phyloP scores from a whole-genome alignment of 2,888 invertebrate genomes.

The Thereva nobilitata region DNA sequence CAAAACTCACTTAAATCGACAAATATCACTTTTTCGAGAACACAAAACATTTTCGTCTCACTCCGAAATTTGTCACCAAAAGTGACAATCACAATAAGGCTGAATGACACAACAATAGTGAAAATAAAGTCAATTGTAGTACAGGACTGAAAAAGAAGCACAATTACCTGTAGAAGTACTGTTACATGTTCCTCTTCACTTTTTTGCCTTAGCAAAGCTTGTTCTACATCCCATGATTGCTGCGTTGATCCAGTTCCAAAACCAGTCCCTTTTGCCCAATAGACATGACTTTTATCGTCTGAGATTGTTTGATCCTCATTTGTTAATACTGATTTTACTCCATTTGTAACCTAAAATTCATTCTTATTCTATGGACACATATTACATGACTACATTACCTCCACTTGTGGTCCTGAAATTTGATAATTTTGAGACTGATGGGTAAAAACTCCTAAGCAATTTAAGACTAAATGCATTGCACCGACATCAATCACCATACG shows the following conservation, averaged over 20 bases:
- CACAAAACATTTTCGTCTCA: no score
- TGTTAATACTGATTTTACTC: conserved; percentile 45
- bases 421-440: conserved; percentile 69
- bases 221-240: conserved; percentile 96
- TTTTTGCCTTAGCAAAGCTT: conserved; percentile 84
- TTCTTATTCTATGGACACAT: conserved; percentile 10
- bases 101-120: no score
- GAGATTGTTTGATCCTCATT: conserved; percentile 60
- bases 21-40: no score
- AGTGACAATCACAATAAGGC: no score
- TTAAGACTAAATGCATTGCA: conserved; percentile 81
- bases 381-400: conserved; percentile 43
- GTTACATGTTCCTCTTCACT: conserved; percentile 95
- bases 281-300: conserved; percentile 76
- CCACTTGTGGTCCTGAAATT: conserved; percentile 51
- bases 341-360: conserved; percentile 40
- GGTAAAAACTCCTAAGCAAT: conserved; percentile 87
- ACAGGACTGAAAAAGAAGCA: neutral
- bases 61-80: no score
- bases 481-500: conserved; percentile 82
- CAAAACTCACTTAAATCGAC: no score
- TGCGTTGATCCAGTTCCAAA: conserved; percentile 95
- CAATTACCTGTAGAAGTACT: conserved; percentile 68
- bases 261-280: conserved; percentile 97
- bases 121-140: no score